phyloP scores from a whole-genome alignment of 2,888 invertebrate genomes.

The Neoitamus cyanurus region DNA sequence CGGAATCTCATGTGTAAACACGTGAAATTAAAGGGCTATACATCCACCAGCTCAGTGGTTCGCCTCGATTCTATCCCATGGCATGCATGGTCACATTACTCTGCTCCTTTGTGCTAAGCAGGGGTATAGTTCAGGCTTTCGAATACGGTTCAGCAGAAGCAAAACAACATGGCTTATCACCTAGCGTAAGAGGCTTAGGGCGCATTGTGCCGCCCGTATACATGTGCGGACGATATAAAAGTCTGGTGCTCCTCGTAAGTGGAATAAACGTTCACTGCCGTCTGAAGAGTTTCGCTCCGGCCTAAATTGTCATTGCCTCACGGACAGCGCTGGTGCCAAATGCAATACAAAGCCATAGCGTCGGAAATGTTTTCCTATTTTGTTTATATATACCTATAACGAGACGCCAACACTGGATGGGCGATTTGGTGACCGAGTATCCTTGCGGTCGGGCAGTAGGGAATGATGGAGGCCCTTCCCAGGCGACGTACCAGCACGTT shows the following conservation, averaged over 20 bases:
- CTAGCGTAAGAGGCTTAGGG: slow-evolving; percentile 50
- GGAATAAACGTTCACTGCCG: slow-evolving; percentile 25
- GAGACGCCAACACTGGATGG: not conserved
- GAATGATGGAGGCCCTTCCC: not conserved
- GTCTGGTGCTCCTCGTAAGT: slow-evolving; percentile 28
- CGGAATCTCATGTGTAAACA: slow-evolving; percentile 49
- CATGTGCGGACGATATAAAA: slow-evolving; percentile 21
- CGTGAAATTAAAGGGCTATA: slow-evolving; percentile 43
- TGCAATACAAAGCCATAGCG: not conserved
- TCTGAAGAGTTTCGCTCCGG: not conserved
- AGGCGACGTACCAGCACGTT: not conserved
- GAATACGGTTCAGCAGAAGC: slow-evolving; percentile 28
- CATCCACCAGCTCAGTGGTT: slow-evolving; percentile 17
- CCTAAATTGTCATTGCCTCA: slow-evolving; percentile 31
- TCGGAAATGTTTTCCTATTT: not conserved
- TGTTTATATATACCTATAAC: not conserved
- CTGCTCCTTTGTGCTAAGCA: slow-evolving; percentile 11
- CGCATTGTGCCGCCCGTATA: not conserved
- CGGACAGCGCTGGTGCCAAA: not conserved
- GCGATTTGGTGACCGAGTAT: not conserved
- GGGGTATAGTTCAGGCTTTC: slow-evolving; percentile 40
- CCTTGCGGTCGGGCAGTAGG: not conserved
- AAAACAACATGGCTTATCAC: slow-evolving; percentile 50
- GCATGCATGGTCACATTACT: slow-evolving; percentile 23
- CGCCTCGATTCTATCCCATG: slow-evolving; percentile 11